Percentiles rank a stretch among this genome's conserved stretches.
Evolutionary conservation across 2,888 invertebrate species (phyloP).

Genomic region (Oegoconia quadripuncta): DNA sequence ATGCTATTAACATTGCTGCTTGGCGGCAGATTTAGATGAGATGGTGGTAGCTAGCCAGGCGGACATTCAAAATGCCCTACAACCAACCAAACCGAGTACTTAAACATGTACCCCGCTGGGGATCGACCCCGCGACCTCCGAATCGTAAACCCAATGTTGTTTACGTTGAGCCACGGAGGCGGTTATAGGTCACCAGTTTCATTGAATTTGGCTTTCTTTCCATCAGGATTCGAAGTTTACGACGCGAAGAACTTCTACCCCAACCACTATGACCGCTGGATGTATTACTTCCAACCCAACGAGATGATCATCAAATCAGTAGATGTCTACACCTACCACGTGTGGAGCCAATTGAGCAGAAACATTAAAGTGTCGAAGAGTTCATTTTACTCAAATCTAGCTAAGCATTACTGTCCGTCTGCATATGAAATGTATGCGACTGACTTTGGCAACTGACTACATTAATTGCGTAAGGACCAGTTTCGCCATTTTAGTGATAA

Average conservation of each 20-base stretch:
- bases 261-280: slow-evolving; percentile 80
- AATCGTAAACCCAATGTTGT: too few species aligned
- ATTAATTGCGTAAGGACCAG: neutral
- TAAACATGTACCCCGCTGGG: too few species aligned
- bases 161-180: too few species aligned
- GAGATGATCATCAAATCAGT: slow-evolving; percentile 31
- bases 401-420: slow-evolving; percentile 26
- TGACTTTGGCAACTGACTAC: slow-evolving; percentile 20
- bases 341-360: slow-evolving; percentile 15
- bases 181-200: too few species aligned
- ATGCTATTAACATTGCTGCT: too few species aligned
- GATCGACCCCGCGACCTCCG: too few species aligned
- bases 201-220: too few species aligned
- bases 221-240: slow-evolving; percentile 55
- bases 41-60: too few species aligned
- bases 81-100: too few species aligned
- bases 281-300: slow-evolving; percentile 75
- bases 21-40: too few species aligned
- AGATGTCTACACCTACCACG: slow-evolving; percentile 18
- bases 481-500: neutral
- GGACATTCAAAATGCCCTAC: too few species aligned
- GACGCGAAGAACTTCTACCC: slow-evolving; percentile 81
- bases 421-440: slow-evolving; percentile 20
- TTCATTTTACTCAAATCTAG: slow-evolving; percentile 27
- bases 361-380: slow-evolving; percentile 9